These are phyloP conservation scores for Hydrotaea diabolus DNA, from an alignment of 2,888 invertebrate species.

Conservation along the genomic window DNA sequence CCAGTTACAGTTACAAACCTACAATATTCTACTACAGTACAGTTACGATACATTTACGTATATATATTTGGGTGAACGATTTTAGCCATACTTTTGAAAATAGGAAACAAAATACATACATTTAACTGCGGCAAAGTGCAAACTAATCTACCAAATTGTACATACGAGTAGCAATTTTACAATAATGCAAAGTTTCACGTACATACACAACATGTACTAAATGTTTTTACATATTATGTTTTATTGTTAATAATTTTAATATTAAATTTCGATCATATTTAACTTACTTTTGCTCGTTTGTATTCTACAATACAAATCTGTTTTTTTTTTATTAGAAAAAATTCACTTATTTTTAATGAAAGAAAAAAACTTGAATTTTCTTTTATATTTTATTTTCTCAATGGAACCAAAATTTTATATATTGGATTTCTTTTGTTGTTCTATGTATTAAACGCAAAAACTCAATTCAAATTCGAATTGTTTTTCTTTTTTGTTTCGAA, in stretches of 20 bases:
- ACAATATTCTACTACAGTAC: neutral
- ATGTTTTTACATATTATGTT: neutral
- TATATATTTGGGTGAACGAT: neutral
- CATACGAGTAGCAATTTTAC: neutral
- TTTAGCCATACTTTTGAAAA: slow-evolving; percentile 11
- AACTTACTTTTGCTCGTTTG: slow-evolving; percentile 5
- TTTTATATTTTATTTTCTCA: neutral
- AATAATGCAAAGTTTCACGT: neutral
- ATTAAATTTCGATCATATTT: neutral
- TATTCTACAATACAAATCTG: neutral
- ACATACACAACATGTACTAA: neutral
- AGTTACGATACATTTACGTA: neutral
- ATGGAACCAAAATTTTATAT: slow-evolving; percentile 8
- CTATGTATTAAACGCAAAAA: slow-evolving; percentile 9
- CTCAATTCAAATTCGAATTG: slow-evolving; percentile 40
- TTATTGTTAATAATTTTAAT: slow-evolving; percentile 68
- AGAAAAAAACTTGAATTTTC: neutral
- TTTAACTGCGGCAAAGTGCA: slow-evolving; percentile 10
- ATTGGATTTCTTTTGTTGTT: slow-evolving; percentile 10
- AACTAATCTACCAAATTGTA: slow-evolving; percentile 44
- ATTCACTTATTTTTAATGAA: neutral
- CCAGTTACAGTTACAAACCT: neutral
- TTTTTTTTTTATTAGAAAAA: slow-evolving; percentile 35
- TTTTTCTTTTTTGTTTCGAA: slow-evolving; percentile 59
- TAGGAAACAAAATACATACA: neutral